Base-by-base conservation (phyloP, 2,113 vertebrate species). In the Actinemys pallida region DNA sequence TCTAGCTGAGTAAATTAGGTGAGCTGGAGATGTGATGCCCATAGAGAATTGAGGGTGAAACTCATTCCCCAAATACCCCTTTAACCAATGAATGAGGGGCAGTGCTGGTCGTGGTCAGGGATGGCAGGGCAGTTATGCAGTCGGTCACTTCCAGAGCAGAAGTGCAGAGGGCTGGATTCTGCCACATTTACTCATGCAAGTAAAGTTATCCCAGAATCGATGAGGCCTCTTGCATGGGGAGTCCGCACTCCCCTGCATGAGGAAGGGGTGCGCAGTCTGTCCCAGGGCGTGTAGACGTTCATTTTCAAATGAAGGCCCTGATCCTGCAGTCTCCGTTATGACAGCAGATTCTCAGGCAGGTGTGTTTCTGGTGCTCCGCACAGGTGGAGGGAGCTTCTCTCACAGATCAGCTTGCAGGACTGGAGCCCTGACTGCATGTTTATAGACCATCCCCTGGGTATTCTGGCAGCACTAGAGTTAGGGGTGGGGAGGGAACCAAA, bases 1-100 rank as follows among this genome's bases (percentile, higher is more conserved):
- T 97, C 96, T 92, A 93, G 96, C 93, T 35, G 94, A 97, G 96
- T 95, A 97, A 91, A 95, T 94, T 96, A 96, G 96, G 92, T 95
- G 82, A 97, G 88, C 75, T 92, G 79, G 94, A n/a, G 84, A 83
- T 93, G 88, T 87, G 80, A 84, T 91, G 75, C 94, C 80, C n/a
- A 8, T 27, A 87, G 93, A 94, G 84, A 76, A 95, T 92, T 93
- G n/a, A 79, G 76, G 50, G 88, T 86, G 92, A 93, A 91, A 88
- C 91, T 95, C 69, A 52, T 49, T 95, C 80, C 29, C 88, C 3
- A 78, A 94, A 94, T 83, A 90, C 27, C 85, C 87, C 76, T 91
- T 39, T 35, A 59, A 81, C 39, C 83, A 87, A 81, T 54, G 84
- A 20, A 29, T 78, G 20, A 35, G 80, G 90, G 59, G n/a, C 82